Base-by-base conservation (phyloP, 2,113 vertebrate species). In the Macaca mulatta region DNA sequence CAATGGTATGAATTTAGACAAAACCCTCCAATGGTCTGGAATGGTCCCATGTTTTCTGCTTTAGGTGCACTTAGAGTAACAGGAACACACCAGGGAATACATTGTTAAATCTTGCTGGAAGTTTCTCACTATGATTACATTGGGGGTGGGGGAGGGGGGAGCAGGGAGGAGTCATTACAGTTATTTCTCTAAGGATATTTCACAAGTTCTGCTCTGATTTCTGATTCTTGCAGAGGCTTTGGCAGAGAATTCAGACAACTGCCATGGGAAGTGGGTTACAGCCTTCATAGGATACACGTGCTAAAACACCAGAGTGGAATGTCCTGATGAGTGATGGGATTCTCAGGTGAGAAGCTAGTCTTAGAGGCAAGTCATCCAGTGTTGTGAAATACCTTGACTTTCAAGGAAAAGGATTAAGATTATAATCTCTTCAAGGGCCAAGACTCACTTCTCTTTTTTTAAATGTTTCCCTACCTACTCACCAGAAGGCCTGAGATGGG, bases 181-280 rank as follows among this genome's bases (percentile, higher is more conserved):
- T 55, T n/a, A 25, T 48, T 79, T 75, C 70, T 67, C 13, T 4
- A 22, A 52, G 55, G 69, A 0, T 18, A 17, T 85, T 79, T 55
- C 38, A 59, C 4, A n/a, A 48, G 12, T 85, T 67, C 35, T 75
- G 20, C 75, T 79, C 40, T 74, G 81, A 0, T 67, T 93, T 96
- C 50, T 75, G 52, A 84, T 97, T 93, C 64, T 96, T 90, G 38
- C 38, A 85, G 87, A 88, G 74, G 50, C 72, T 72, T 88, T 85
- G 78, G 85, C 69, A 84, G 67, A 91, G 20, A 43, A 88, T 85
- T 72, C 43, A 57, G 1, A 61, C 45, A 70, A 35, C 52, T 59
- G 43, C 50, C 38, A 23, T 69, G 74, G 61, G 92, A 91, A 85
- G 17, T 35, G 67, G 93, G 40, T 52, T 74, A 20, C 8, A 85